Percentiles rank a stretch among this genome's conserved stretches.
These are phyloP conservation scores for Ctenoplectra terminalis DNA, from an alignment of 1,140 invertebrate species.

Conservation along the genomic window DNA sequence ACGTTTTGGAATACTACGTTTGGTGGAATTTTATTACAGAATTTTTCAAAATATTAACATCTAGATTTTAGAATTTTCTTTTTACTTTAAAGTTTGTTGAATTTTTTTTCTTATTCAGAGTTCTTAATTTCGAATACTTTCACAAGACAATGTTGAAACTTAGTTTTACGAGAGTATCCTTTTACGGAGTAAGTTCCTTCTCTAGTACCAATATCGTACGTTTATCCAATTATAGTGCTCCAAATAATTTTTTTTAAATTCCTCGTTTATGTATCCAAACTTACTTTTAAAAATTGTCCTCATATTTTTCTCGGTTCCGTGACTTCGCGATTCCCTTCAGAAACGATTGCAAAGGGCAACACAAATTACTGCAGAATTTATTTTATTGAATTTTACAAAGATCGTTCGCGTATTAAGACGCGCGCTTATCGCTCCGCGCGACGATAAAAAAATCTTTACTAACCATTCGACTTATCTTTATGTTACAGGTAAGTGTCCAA, in stretches of 20 bases:
- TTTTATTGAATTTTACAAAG: not conserved
- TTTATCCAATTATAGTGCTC: not conserved
- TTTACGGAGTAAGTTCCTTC: too few species aligned
- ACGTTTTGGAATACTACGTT: too few species aligned
- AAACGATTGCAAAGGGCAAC: not conserved
- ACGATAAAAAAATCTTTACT: conserved; percentile 8
- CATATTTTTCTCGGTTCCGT: not conserved
- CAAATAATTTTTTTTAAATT: not conserved
- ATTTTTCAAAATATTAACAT: too few species aligned
- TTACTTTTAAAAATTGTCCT: not conserved
- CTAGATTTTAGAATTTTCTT: too few species aligned
- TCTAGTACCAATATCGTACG: too few species aligned
- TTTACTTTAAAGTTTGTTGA: too few species aligned
- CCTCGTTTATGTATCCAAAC: not conserved
- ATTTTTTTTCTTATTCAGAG: too few species aligned
- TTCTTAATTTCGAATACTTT: too few species aligned
- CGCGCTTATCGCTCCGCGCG: not conserved
- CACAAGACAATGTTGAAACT: too few species aligned
- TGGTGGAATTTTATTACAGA: too few species aligned
- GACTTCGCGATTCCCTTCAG: not conserved
- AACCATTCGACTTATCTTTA: conserved; percentile 51
- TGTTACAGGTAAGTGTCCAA: conserved; percentile 70
- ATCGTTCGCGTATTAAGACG: not conserved
- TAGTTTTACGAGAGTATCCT: too few species aligned
- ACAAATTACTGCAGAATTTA: not conserved